Evolutionary conservation across 2,113 vertebrate genomes (phyloP), one percentile per base, ranked within the genome.

Genomic region (Miniopterus natalensis): DNA sequence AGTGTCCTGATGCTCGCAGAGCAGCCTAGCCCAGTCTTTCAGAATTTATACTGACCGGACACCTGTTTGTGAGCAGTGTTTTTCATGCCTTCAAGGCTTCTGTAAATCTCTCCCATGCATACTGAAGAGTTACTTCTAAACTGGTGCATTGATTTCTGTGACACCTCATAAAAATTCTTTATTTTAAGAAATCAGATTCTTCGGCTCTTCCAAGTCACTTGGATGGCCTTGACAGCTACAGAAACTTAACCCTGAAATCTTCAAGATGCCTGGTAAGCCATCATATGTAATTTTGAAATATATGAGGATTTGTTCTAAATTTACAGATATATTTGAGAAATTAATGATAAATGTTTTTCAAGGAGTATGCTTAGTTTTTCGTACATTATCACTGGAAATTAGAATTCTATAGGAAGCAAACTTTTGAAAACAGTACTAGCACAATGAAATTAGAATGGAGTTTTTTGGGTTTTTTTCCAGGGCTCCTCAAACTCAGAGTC

Each of bases 1-100:
- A 79, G 91, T 95, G 88, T 93, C 95, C 97, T 95, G 53, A 90
- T n/a, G 89, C 75, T 57, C 94, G 80, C 73, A 95, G 94, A 96
- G 91, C 59, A 91, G 7, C 63, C 94, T 70, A 66, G 25, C 6
- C 70, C n/a, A 95, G 70, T 73, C 53, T 95, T 96, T 86, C 5
- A 2, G 90, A 88, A 47, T 31, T 96, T 88, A 31, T 77, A 77
- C 7, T 80, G 92, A 59, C 51, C 75, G 31, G 83, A 90, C 65
- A 80, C 25, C 84, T 84, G 65, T 87, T 97, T 90, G 63, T 78
- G 94, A 97, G n/a, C 59, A 63, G 23, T 55, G 74, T 14, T 96
- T 97, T 84, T n/a, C 47, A 25, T 73, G 36, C 71, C 23, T 88
- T 8, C 78, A 6, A 57, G 5, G 88, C 94, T 88, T 84, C 23